phyloP scores from a whole-genome alignment of 2,113 vertebrate species.

The Bettongia penicillata region DNA sequence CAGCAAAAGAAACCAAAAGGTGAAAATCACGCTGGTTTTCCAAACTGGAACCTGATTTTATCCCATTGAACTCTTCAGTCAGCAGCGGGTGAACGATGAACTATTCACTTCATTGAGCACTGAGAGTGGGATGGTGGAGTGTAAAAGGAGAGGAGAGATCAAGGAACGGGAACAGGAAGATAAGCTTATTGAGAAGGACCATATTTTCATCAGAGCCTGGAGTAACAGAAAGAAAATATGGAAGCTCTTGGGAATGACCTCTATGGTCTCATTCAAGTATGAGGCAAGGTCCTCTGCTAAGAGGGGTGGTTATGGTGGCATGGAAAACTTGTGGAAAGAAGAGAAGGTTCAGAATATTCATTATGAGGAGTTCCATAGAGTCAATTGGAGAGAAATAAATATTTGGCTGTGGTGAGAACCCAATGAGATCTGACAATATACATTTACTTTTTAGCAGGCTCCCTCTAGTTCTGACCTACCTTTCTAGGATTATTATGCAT shows the following conservation, averaged over 20 bases:
- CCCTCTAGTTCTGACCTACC: background rate
- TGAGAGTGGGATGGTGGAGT: background rate
- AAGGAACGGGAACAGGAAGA: background rate
- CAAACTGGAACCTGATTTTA: slow-evolving; percentile 75
- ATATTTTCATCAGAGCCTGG: background rate
- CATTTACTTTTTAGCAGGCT: background rate
- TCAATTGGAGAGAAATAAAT: background rate
- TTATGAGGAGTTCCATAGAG: background rate
- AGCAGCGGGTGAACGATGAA: slow-evolving; percentile 33
- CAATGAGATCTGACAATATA: background rate
- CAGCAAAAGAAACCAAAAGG: slow-evolving; percentile 60
- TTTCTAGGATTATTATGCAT: background rate
- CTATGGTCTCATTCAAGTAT: background rate
- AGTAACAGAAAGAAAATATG: slow-evolving; percentile 27
- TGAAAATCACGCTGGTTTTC: too few relatives aligned
- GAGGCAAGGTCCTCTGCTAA: background rate
- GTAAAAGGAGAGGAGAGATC: background rate
- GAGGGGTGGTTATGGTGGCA: background rate
- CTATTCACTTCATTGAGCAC: background rate
- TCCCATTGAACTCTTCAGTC: slow-evolving; percentile 56
- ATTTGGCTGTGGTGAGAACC: background rate
- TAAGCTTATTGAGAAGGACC: background rate
- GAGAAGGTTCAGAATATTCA: background rate
- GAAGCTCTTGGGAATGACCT: background rate
- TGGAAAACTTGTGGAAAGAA: background rate